Evolutionary conservation across 2,797 vertebrate species (phyloP), one percentile per base, ranked within the genome.

Genomic region (Xenopus petersii): DNA sequence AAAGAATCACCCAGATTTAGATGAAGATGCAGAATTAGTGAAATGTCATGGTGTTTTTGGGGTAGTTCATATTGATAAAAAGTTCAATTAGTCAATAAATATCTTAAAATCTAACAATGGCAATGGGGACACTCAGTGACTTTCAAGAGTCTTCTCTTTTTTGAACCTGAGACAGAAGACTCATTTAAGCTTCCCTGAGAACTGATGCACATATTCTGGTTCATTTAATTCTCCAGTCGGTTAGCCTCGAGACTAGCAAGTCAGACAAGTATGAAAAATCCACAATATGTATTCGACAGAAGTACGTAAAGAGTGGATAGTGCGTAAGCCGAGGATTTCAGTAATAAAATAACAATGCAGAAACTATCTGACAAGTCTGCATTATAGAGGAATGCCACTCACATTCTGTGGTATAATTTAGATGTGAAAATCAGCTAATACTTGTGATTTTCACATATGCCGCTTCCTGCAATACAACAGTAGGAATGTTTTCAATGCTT

Each of bases 381-480:
- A 70, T 69, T 73, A 64, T 26, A 64, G 66, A 49, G 76, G 76
- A 78, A 79, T 73, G 70, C 30, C 64, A 64, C 65, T 74, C 30
- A 74, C 71, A 79, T 79, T 71, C 76, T 79, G 71, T 64, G 67
- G 24, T 77, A 73, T 51, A 64, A 60, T 24, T 60, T 58, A 68
- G 70, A 78, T 78, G 75, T 73, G 76, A 79, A 79, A 79, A 70
- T 74, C 71, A 70, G 58, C 76, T 79, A 54, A 61, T 74, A 74
- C 61, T 70, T 74, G 71, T 67, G 73, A 70, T 65, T 79, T 79
- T 78, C 71, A 65, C 71, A 67, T 60, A 64, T 64, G 59, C 30
- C 13, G 59, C 66, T 60, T 79, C 76, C 76, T 70, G 54, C 60
- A 70, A 69, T 33, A 51, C 49, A 70, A 74, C 67, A 79, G 76